Evolutionary conservation across 2,888 invertebrate species (phyloP), one percentile per base, ranked within the genome.

Genomic region (Stratiomys singularior): DNA sequence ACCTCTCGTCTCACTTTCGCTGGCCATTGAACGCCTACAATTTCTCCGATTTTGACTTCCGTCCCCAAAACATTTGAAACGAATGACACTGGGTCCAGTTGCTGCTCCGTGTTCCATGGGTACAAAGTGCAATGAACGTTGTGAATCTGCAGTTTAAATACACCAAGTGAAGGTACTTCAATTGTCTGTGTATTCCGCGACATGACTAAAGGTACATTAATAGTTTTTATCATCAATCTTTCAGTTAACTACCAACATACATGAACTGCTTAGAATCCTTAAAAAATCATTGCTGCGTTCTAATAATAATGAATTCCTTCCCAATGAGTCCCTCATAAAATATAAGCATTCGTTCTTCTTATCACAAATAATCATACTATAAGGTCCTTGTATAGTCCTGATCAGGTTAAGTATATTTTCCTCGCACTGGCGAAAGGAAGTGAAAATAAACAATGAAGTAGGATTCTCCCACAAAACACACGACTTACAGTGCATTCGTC

Each of bases 281-380:
- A 82, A 58, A 21, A 86, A 84, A 30, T 85, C 82, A 13, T 87
- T 81, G 79, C 85, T 84, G 82, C 87, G 86, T 81, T 91, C 89
- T 66, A 93, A 86, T 56, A 98, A 87, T 66, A 98, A 88, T 85
- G 97, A 96, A 83, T 95, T 93, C 81, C 98, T 89, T 47, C 98
- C 98, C 84, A 95, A 91, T 81, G 90, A 89, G 86, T 98, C 98
- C 83, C 97, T 89, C 1, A 93, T 93, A 87, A 97, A 96, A 89
- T 93, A 96, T 56, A 98, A 82, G 15, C 85, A 84, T 58, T 90
- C 87, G 0, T 84, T 86, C 3, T 81, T 71, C 83, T 89, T 91
- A 83, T 93, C 90, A 84, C 91, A 94, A 84, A 92, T 95, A 81
- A 97, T 90, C 78, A 97, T 89, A 77, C 95, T 92, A 87, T 93